Evolutionary conservation across 1,140 invertebrate genomes (phyloP).

Genomic region (Drosophila kanapiae): DNA sequence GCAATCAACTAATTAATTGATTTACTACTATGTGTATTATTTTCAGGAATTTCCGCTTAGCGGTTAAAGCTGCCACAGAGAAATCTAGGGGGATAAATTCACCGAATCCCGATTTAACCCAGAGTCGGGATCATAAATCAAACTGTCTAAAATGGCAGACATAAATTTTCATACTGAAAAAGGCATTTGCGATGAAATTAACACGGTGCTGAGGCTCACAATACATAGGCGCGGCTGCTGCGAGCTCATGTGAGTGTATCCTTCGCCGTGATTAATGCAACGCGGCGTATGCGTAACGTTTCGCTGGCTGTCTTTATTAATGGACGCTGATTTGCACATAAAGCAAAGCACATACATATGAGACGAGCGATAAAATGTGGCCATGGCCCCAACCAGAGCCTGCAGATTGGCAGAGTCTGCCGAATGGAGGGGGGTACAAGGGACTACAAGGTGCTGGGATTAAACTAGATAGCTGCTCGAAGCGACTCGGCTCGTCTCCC

Average conservation of each 20-base stretch:
- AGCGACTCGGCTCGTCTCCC: conserved; percentile 7
- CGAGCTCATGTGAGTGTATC: conserved; percentile 52
- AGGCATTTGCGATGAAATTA: conserved; percentile 79
- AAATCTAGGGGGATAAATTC: conserved; percentile 9
- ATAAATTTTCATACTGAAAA: conserved; percentile 79
- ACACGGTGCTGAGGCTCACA: conserved; percentile 57
- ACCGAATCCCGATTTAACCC: conserved; percentile 40
- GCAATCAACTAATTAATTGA: conserved; percentile 32
- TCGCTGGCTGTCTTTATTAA: conserved; percentile 75
- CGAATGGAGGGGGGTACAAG: background rate
- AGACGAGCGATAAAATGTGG: conserved; percentile 47
- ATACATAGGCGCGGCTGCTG: conserved; percentile 14
- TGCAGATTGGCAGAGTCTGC: background rate
- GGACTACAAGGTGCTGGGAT: conserved; percentile 45
- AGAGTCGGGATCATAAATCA: conserved; percentile 63
- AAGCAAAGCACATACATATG: conserved; percentile 56
- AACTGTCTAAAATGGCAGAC: conserved; percentile 75
- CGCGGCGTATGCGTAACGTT: conserved; percentile 71
- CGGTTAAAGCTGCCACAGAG: conserved; percentile 14
- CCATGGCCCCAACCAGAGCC: background rate
- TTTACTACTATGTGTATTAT: conserved; percentile 16
- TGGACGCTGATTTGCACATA: conserved; percentile 79
- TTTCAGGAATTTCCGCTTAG: conserved; percentile 16
- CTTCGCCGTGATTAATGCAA: conserved; percentile 73
- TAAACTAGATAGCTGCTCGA: conserved; percentile 49